Evolutionary conservation across 2,113 vertebrate genomes (phyloP).

Genomic region (Gracilinanus agilis): DNA sequence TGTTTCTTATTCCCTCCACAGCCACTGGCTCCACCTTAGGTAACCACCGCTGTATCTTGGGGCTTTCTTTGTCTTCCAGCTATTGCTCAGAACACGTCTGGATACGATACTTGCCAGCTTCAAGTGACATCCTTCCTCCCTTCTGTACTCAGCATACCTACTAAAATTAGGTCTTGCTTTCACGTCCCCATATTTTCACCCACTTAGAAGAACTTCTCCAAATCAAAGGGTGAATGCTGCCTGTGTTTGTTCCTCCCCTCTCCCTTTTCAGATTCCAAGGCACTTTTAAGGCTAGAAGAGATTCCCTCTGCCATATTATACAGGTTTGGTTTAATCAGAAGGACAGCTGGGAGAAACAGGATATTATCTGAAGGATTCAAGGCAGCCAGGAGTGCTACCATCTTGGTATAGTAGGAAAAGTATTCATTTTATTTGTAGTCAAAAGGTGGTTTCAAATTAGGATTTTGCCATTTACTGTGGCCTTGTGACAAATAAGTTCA

Average conservation of each 20-base stretch:
- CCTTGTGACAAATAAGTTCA: neutral
- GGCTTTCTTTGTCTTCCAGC: neutral
- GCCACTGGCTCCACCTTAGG: neutral
- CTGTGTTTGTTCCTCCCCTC: neutral
- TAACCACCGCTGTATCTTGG: neutral
- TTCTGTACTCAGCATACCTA: neutral
- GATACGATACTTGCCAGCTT: neutral
- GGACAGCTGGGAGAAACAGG: neutral
- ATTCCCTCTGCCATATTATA: neutral
- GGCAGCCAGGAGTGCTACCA: neutral
- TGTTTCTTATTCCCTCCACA: neutral
- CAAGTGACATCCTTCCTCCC: neutral
- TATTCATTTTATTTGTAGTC: neutral
- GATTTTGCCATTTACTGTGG: neutral
- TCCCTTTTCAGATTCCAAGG: neutral
- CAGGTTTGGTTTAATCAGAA: neutral
- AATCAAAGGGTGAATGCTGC: neutral
- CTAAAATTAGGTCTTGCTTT: neutral
- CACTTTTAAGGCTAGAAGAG: neutral
- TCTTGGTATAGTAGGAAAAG: neutral
- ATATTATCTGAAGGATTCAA: neutral
- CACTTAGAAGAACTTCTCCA: neutral
- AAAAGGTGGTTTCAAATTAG: neutral
- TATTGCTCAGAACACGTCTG: neutral
- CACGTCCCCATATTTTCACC: neutral